A percentile compares a stretch with the other conserved stretches of the same genome.
Evolutionary conservation across 2,888 invertebrate species (phyloP).

Genomic region (Crioceris asparagi): DNA sequence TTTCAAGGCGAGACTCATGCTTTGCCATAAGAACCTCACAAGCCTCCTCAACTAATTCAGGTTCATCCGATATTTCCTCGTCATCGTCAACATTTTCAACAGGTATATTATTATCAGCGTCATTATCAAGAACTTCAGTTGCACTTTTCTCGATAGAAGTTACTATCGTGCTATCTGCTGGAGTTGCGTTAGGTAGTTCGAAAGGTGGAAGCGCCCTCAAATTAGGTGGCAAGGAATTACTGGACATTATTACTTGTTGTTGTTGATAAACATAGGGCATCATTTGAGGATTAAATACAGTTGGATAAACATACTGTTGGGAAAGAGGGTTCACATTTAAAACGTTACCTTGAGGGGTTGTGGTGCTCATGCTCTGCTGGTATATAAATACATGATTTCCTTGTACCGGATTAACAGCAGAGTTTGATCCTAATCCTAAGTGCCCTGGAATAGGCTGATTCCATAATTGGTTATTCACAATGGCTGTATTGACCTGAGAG

Average conservation of each 20-base stretch:
- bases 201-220: slow-evolving; percentile 28
- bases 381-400: slow-evolving; percentile 43
- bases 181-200: slow-evolving; percentile 22
- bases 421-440: slow-evolving; percentile 14
- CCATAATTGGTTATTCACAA: slow-evolving; percentile 33
- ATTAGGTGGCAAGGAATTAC: slow-evolving; percentile 34
- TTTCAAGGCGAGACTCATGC: slow-evolving; percentile 15
- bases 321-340: slow-evolving; percentile 40
- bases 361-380: slow-evolving; percentile 45
- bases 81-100: slow-evolving; percentile 5
- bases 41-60: slow-evolving; percentile 9
- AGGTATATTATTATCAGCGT: too few relatives aligned
- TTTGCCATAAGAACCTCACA: slow-evolving; percentile 10
- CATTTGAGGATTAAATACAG: slow-evolving; percentile 41
- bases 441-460: slow-evolving; percentile 17
- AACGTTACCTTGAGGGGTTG: slow-evolving; percentile 29
- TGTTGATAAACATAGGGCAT: slow-evolving; percentile 47
- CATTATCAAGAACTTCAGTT: slow-evolving; percentile 27
- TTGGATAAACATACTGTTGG: slow-evolving; percentile 43
- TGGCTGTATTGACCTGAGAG: slow-evolving; percentile 16
- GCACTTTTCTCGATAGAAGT: slow-evolving; percentile 9
- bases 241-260: slow-evolving; percentile 43
- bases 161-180: slow-evolving; percentile 10
- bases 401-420: slow-evolving; percentile 31
- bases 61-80: slow-evolving; percentile 3